Evolutionary conservation across 23 tunicate genomes (phyloP).

Genomic region (Oikopleura vanhoeffeni): DNA sequence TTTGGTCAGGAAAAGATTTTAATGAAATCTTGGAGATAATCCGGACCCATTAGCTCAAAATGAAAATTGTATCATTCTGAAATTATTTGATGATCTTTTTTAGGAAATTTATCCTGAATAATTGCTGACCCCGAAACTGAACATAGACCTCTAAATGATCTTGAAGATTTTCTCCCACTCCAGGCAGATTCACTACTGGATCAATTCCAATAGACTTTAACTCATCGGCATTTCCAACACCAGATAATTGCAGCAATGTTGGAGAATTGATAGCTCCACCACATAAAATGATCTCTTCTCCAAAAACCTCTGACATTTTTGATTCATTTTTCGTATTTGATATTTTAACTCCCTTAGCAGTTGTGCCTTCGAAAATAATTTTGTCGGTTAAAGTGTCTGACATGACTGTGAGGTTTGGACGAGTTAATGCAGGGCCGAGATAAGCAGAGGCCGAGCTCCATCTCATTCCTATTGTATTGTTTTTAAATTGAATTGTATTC

Average conservation of each 20-base stretch:
- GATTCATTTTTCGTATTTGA: too few relatives aligned
- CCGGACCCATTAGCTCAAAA: too few relatives aligned
- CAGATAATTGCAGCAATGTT: background rate
- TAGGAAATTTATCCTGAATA: too few relatives aligned
- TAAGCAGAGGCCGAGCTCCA: background rate
- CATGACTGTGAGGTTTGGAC: background rate
- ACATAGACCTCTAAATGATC: conserved; percentile 90
- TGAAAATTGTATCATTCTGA: too few relatives aligned
- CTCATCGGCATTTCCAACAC: background rate
- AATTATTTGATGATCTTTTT: too few relatives aligned
- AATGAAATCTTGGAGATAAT: too few relatives aligned
- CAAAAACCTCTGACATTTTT: background rate
- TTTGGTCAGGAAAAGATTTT: too few relatives aligned
- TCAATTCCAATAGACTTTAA: background rate
- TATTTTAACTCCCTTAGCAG: background rate
- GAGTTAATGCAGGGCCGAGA: background rate
- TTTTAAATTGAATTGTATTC: too few relatives aligned
- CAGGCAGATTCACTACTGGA: background rate
- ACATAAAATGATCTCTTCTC: background rate
- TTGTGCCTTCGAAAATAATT: background rate
- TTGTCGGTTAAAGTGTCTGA: background rate
- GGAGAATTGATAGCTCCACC: background rate
- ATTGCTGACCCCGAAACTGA: too few relatives aligned
- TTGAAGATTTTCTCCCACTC: conserved; percentile 18
- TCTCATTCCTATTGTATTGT: too few relatives aligned